Evolutionary conservation across 2,113 vertebrate genomes (phyloP).

Genomic region (Vulpes vulpes): DNA sequence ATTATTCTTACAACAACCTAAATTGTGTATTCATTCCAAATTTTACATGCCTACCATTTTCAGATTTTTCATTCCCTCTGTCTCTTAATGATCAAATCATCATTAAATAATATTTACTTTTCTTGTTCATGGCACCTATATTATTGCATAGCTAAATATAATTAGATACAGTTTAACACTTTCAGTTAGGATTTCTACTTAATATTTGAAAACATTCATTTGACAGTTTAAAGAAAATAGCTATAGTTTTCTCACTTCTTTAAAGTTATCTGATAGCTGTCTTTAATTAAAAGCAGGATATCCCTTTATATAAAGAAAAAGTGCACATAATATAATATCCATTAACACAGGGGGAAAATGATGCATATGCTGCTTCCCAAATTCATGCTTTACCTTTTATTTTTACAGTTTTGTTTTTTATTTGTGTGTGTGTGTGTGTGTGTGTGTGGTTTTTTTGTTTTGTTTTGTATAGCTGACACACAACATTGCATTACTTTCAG

Average conservation of each 20-base stretch:
- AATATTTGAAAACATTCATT: background rate
- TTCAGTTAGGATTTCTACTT: background rate
- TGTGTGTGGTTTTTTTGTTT: background rate
- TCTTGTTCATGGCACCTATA: background rate
- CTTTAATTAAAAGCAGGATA: background rate
- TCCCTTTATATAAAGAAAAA: background rate
- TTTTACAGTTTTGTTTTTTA: background rate
- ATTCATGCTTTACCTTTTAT: background rate
- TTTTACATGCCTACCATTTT: background rate
- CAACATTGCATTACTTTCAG: background rate
- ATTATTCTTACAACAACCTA: background rate
- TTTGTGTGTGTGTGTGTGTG: no score
- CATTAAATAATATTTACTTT: background rate
- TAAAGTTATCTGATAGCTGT: background rate
- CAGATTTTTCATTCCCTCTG: background rate
- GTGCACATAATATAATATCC: background rate
- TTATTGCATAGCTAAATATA: background rate
- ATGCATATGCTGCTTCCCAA: background rate
- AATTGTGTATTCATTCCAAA: background rate
- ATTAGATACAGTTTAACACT: background rate
- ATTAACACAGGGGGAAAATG: background rate
- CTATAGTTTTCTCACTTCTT: background rate
- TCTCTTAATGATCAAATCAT: background rate
- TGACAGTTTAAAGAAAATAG: background rate
- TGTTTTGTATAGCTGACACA: background rate